Evolutionary conservation across 2,113 vertebrate species (phyloP).

Genomic region (Catharus bicknelli): DNA sequence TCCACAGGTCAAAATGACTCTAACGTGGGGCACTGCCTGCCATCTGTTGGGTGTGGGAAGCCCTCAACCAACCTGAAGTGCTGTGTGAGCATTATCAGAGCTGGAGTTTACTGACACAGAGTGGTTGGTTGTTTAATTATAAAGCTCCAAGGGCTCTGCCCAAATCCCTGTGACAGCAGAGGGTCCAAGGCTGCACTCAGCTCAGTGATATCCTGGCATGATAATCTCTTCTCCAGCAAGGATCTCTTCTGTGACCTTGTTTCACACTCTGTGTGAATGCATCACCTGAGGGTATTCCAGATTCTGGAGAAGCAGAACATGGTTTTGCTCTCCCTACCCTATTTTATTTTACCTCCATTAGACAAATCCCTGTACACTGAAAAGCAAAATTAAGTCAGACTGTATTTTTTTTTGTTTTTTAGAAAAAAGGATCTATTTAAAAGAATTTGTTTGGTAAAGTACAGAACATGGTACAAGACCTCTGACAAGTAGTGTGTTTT

Average conservation of each 20-base stretch:
- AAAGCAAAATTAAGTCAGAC: background rate
- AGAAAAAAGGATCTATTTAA: background rate
- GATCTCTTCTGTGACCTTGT: background rate
- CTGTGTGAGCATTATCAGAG: background rate
- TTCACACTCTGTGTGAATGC: rapidly evolving
- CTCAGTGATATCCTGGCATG: background rate
- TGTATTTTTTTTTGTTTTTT: background rate
- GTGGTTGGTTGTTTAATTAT: background rate
- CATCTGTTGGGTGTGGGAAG: background rate
- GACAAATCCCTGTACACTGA: background rate
- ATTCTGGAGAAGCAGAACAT: background rate
- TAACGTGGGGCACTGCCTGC: rapidly evolving
- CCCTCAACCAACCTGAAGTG: background rate
- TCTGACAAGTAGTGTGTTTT: background rate
- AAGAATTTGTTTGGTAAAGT: background rate
- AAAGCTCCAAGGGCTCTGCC: background rate
- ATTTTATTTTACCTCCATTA: background rate
- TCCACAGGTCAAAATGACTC: rapidly evolving
- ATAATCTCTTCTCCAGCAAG: background rate
- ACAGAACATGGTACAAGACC: background rate
- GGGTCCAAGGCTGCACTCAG: rapidly evolving
- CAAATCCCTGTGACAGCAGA: rapidly evolving
- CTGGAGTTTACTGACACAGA: background rate
- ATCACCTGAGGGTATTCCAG: background rate
- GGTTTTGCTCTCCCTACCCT: background rate